phyloP scores from a whole-genome alignment of 2,888 invertebrate species.

The Erebia ligea region DNA sequence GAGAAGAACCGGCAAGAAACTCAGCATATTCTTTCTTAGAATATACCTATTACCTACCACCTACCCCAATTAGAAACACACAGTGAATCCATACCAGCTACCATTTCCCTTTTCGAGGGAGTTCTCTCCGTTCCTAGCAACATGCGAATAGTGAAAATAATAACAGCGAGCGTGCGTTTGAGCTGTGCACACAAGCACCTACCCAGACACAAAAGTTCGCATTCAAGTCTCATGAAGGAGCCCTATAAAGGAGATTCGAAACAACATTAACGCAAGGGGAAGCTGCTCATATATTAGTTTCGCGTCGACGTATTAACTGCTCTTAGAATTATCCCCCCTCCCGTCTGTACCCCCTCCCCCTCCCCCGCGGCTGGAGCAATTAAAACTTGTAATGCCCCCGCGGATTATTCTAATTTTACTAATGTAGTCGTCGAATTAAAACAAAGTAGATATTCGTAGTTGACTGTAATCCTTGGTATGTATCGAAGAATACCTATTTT shows the following conservation, averaged over 20 bases:
- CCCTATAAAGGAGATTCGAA: constrained; percentile 7
- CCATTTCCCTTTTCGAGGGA: neutral
- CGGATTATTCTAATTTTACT: constrained; percentile 40
- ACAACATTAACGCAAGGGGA: constrained; percentile 4
- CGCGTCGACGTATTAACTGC: constrained; percentile 29
- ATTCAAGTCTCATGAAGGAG: constrained; percentile 12
- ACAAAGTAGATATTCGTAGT: no score
- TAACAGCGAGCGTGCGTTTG: neutral
- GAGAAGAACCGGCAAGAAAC: no score
- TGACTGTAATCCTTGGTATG: no score
- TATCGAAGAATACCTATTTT: no score
- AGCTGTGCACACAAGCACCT: neutral
- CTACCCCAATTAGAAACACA: no score
- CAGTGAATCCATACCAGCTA: neutral
- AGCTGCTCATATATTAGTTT: constrained; percentile 29
- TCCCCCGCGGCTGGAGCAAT: constrained; percentile 26
- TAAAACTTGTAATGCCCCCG: constrained; percentile 39
- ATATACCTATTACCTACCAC: no score
- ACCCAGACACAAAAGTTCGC: constrained; percentile 7
- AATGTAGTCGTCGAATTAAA: constrained; percentile 25
- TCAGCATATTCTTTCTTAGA: no score
- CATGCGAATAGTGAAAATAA: neutral
- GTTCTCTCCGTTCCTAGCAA: neutral
- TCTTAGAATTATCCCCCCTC: constrained; percentile 3
- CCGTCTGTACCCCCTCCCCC: neutral